Base-by-base conservation (phyloP, 2,888 invertebrate genomes). In the Cephus rjabovi region DNA sequence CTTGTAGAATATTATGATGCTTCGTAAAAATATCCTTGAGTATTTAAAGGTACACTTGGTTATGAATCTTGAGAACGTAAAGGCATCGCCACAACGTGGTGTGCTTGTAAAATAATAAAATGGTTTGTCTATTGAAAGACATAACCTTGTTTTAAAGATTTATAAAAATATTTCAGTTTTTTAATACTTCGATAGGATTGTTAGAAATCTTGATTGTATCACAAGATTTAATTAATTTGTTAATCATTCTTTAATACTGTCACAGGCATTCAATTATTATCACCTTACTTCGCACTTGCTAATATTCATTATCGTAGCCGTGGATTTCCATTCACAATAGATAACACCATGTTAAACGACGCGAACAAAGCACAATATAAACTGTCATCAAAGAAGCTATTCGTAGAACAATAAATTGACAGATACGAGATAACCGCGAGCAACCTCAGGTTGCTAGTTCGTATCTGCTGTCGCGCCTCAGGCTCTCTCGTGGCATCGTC, bases 391-490 rank as follows among this genome's bases (percentile, higher is more conserved):
- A 30, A 70, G 70, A 30, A 70, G 70, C 70, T 15, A 23, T 56
- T 31, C 71, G 71, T 4, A 12, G 71, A 71, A 71, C 31, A 15
- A 71, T 71, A 71, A 71, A 71, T 71, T 79, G 74, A 79, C 56
- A 80, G 79, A 76, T 74, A 80, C 69, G 69, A 75, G 75, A 78
- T 81, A 81, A 80, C 80, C 81, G 80, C 81, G 80, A 82, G 81
- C 85, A 81, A 81, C 81, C 83, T 82, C 86, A 86, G 83, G 86
- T 86, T 85, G 86, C 84, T 83, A 83, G 83, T 84, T 86, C 83
- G 85, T 85, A 86, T 85, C 84, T 83, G 83, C 85, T 87, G 87
- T 87, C 87, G 86, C 84, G 87, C 86, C 85, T 87, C 84, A 80
- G 82, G 85, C 83, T 82, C 82, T 82, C 81, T 83, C 82, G 82